phyloP scores from a whole-genome alignment of 2,888 invertebrate genomes.

The Campaea margaritaria region DNA sequence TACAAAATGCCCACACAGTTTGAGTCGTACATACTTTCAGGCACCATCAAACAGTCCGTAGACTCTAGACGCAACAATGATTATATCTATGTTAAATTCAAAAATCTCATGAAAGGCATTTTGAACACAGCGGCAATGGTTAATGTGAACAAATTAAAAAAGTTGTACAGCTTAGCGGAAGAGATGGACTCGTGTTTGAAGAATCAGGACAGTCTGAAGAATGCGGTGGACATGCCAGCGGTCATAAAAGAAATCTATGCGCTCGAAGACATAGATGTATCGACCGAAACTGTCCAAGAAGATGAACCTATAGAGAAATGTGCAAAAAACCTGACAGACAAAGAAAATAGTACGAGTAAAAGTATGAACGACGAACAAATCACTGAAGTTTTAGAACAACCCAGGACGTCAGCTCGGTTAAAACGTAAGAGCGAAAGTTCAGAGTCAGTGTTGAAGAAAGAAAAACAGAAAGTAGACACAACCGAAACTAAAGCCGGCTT shows the following conservation, averaged over 20 bases:
- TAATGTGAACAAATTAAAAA: conserved; percentile 50
- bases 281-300: neutral
- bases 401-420: conserved; percentile 36
- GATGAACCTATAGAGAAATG: neutral
- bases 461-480: conserved; percentile 25
- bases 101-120: conserved; percentile 58
- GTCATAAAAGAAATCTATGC: neutral
- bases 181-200: conserved; percentile 61
- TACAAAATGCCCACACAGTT: conserved; percentile 49
- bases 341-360: conserved; percentile 12
- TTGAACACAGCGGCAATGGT: conserved; percentile 53
- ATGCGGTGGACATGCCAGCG: neutral
- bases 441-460: conserved; percentile 44
- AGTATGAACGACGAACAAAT: conserved; percentile 55
- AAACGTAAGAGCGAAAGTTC: conserved; percentile 43
- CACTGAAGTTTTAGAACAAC: conserved; percentile 43
- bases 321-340: neutral
- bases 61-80: neutral
- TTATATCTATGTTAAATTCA: conserved; percentile 56
- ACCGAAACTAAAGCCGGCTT: conserved; percentile 6
- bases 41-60: neutral
- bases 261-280: neutral
- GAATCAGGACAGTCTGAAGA: conserved; percentile 43
- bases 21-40: neutral
- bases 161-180: conserved; percentile 57